Conservation (phyloP, 1,140 invertebrate genomes). For the Cephus cinctus region DNA sequence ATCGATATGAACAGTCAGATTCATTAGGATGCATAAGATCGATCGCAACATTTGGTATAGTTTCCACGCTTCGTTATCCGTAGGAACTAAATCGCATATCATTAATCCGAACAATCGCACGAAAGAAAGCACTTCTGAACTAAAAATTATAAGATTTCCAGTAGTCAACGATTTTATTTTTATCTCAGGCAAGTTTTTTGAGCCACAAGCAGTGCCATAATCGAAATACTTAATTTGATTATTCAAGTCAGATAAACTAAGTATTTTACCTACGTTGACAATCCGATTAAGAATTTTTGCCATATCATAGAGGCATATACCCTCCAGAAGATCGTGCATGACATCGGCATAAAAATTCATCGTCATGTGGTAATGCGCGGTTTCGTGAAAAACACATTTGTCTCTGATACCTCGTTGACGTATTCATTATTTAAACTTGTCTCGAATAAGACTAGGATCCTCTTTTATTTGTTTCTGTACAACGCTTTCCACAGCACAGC, state of each 20-base stretch:
- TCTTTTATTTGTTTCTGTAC: not conserved
- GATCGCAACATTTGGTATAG: constrained; percentile 2
- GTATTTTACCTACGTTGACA: not conserved
- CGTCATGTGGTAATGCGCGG: not conserved
- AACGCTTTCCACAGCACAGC: constrained; percentile 2
- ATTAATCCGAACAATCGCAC: constrained; percentile 4
- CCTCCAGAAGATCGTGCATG: constrained; percentile 5
- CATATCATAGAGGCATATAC: constrained; percentile 4
- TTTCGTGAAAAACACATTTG: constrained; percentile 2
- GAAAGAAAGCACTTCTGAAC: constrained; percentile 9
- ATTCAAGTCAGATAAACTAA: constrained; percentile 2
- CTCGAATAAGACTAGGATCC: constrained; percentile 1
- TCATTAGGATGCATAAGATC: constrained; percentile 4
- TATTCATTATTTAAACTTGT: not conserved
- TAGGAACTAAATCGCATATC: constrained; percentile 2
- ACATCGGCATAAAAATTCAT: constrained; percentile 6
- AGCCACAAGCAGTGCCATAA: constrained; percentile 3
- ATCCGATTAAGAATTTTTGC: constrained; percentile 1
- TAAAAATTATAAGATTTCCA: constrained; percentile 1
- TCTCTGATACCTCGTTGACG: not conserved
- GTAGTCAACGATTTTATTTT: constrained; percentile 5
- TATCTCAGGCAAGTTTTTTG: constrained; percentile 8
- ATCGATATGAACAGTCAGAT: constrained; percentile 3
- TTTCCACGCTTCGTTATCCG: not conserved
- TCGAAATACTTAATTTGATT: constrained; percentile 4